Conservation (phyloP, 2,888 invertebrate species). For the Opisthograptis luteolata region DNA sequence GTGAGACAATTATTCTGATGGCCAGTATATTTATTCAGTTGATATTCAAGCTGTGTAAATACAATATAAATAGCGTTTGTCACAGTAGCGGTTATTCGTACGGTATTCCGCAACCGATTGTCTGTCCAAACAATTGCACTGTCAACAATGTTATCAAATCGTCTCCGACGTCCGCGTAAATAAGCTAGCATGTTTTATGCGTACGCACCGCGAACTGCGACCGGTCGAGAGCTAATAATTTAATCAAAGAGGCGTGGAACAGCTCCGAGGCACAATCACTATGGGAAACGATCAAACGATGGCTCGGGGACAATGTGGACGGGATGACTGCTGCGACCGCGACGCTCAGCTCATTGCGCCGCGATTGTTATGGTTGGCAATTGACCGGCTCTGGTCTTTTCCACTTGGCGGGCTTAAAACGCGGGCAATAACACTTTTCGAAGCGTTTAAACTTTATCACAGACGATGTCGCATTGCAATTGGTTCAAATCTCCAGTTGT, state of each 20-base stretch:
- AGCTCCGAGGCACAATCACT: constrained; percentile 41
- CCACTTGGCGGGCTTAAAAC: constrained; percentile 37
- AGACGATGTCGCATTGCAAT: background rate
- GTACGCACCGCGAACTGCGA: constrained; percentile 11
- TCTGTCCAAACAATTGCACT: background rate
- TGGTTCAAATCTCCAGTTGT: background rate
- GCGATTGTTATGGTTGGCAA: constrained; percentile 40
- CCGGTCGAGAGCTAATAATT: constrained; percentile 55
- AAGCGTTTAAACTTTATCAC: constrained; percentile 5
- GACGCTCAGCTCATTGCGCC: constrained; percentile 29
- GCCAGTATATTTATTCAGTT: background rate
- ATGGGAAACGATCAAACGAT: constrained; percentile 45
- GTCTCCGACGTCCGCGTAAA: constrained; percentile 39
- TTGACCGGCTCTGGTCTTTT: constrained; percentile 40
- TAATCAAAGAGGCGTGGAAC: constrained; percentile 53
- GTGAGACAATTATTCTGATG: too few relatives aligned
- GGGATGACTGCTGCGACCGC: constrained; percentile 16
- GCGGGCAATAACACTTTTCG: constrained; percentile 19
- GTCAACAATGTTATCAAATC: constrained; percentile 42
- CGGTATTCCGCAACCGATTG: background rate
- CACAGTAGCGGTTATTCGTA: background rate
- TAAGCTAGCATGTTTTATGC: constrained; percentile 17
- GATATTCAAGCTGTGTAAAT: background rate
- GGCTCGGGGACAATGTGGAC: constrained; percentile 41
- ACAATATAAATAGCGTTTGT: background rate